These are phyloP conservation scores for Lytechinus pictus DNA, from an alignment of 35 echinoderm and acorn worm genomes.

Conservation along the genomic window DNA sequence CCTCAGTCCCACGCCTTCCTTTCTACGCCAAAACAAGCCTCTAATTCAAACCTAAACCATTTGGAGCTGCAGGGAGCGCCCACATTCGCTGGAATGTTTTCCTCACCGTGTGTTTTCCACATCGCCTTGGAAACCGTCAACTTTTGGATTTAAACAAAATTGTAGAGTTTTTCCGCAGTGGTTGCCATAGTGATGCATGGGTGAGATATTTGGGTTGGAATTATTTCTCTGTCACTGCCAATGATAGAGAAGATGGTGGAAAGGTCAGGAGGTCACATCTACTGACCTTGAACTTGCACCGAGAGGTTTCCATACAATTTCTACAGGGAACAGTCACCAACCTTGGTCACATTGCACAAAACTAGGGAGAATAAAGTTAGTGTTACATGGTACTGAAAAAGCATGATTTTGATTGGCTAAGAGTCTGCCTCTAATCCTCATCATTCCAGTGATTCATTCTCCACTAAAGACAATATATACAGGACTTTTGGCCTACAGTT, in stretches of 20 bases:
- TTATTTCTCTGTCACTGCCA: not conserved
- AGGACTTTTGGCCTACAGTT: too few species aligned
- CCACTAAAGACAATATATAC: too few species aligned
- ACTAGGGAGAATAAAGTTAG: too few species aligned
- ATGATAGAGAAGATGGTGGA: not conserved
- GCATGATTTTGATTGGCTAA: too few species aligned
- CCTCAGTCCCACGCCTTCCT: not conserved
- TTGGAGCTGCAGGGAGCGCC: not conserved
- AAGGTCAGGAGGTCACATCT: not conserved
- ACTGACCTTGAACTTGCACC: not conserved
- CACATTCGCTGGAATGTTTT: not conserved
- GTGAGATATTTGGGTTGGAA: not conserved
- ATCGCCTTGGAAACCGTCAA: not conserved
- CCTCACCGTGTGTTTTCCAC: not conserved
- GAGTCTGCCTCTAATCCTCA: too few species aligned
- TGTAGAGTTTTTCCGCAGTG: not conserved
- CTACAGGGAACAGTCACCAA: not conserved
- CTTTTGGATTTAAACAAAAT: not conserved
- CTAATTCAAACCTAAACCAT: not conserved
- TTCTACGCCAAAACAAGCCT: conserved; percentile 1
- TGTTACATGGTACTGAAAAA: too few species aligned
- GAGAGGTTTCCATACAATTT: not conserved
- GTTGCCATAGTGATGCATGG: not conserved
- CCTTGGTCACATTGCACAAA: not conserved
- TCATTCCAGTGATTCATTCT: too few species aligned